Evolutionary conservation across 2,113 vertebrate genomes (phyloP).

Genomic region (Pithys albifrons): DNA sequence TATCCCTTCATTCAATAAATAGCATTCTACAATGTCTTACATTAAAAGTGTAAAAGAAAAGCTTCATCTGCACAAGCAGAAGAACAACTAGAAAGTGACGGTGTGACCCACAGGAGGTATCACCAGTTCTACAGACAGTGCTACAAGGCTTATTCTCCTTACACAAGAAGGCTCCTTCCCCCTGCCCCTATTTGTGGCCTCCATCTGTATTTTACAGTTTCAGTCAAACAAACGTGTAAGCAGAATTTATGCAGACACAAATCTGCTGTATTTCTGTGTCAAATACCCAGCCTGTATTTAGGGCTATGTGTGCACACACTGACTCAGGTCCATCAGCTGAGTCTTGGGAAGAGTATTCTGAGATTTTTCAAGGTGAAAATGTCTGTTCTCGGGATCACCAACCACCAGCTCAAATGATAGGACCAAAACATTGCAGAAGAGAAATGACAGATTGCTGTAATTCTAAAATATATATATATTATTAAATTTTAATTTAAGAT

Average conservation of each 20-base stretch:
- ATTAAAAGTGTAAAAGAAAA: not conserved
- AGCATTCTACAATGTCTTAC: not conserved
- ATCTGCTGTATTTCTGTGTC: not conserved
- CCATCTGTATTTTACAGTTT: not conserved
- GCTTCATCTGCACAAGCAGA: not conserved
- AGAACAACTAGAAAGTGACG: not conserved
- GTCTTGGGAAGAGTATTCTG: not conserved
- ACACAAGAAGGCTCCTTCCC: not conserved
- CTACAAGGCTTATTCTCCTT: not conserved
- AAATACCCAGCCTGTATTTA: not conserved
- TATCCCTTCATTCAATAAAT: not conserved
- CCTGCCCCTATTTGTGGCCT: not conserved
- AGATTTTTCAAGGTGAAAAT: not conserved
- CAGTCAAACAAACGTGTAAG: not conserved
- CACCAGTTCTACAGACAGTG: not conserved
- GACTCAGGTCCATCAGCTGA: not conserved
- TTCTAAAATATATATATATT: not conserved
- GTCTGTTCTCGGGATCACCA: not conserved
- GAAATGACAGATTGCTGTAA: not conserved
- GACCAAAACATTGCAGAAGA: not conserved
- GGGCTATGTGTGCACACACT: not conserved
- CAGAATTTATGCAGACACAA: not conserved
- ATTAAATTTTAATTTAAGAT: conserved; percentile 23
- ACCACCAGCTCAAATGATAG: not conserved
- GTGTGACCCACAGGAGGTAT: not conserved